Base-by-base conservation (phyloP, 2,888 invertebrate species). In the Diploptera punctata region DNA sequence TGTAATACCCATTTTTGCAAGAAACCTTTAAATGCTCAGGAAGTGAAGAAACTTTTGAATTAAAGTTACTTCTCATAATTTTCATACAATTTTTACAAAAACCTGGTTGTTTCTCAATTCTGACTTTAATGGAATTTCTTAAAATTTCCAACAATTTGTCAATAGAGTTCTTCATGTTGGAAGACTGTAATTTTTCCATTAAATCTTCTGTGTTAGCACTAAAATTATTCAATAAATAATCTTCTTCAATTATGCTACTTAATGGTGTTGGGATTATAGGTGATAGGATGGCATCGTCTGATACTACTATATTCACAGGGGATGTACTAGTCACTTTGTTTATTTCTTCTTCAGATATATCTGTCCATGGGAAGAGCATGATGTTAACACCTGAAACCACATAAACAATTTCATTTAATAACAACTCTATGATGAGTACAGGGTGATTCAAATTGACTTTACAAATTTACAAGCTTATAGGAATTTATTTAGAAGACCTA, bases 41-140 rank as follows among this genome's bases (percentile, higher is more conserved):
- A n/a, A n/a, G n/a, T n/a, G n/a, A n/a, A n/a, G n/a, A n/a, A n/a
- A n/a, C n/a, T n/a, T n/a, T n/a, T n/a, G n/a, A n/a, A n/a, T n/a
- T n/a, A n/a, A n/a, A 7, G 33, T 33, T 33, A 33, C 5, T 33
- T 7, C 33, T 33, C 33, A 33, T n/a, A n/a, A n/a, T 10, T 33
- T 24, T 24, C 44, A 89, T 80, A 79, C 93, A 93, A 67, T 83
- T 79, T 78, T 85, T 86, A 79, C 93, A 93, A 79, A 83, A 87
- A 61, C 85, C 82, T 57, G 90, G 90, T 74, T 90, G 90, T 76
- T 84, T 87, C 67, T 82, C 79, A 61, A 92, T 83, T 76, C 93
- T 83, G 73, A 87, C 82, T 81, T 84, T 81, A 3, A 93, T 83
- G 75, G 93, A 89, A 62, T 62, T 84, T 82, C 52, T 68, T 70